These are phyloP conservation scores for Diadophis punctatus DNA, from an alignment of 2,113 vertebrate species.

Conservation along the genomic window DNA sequence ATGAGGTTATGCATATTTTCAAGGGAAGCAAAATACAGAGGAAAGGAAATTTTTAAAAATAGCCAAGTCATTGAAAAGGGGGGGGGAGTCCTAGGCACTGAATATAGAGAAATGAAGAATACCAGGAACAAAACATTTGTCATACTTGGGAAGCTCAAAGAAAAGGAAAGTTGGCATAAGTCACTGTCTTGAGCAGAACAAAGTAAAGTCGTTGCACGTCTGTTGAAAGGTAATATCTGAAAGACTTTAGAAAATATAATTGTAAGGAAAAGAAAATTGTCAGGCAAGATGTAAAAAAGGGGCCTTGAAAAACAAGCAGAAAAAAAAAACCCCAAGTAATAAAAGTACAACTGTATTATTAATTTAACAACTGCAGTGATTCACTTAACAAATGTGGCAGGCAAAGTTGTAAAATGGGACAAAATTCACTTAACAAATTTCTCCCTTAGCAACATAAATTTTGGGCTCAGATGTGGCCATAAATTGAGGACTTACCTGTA, in stretches of 20 bases:
- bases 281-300: neutral
- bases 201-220: neutral
- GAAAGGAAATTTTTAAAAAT: neutral
- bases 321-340: neutral
- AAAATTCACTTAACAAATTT: no score
- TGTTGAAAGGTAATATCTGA: neutral
- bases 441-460: no score
- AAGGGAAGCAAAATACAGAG: neutral
- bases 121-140: neutral
- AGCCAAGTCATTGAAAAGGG: neutral
- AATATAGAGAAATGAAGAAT: neutral
- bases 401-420: no score
- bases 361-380: no score
- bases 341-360: neutral
- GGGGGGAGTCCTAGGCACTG: no score
- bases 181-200: slow-evolving; percentile 7
- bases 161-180: neutral
- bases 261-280: slow-evolving; percentile 2
- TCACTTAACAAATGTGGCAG: no score
- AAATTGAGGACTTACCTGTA: no score
- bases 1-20: neutral
- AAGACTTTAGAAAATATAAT: neutral
- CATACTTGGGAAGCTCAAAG: neutral
- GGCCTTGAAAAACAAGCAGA: neutral
- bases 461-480: no score